Conservation (phyloP, 2,797 vertebrate species). For the Myoxocephalus aenaeus region DNA sequence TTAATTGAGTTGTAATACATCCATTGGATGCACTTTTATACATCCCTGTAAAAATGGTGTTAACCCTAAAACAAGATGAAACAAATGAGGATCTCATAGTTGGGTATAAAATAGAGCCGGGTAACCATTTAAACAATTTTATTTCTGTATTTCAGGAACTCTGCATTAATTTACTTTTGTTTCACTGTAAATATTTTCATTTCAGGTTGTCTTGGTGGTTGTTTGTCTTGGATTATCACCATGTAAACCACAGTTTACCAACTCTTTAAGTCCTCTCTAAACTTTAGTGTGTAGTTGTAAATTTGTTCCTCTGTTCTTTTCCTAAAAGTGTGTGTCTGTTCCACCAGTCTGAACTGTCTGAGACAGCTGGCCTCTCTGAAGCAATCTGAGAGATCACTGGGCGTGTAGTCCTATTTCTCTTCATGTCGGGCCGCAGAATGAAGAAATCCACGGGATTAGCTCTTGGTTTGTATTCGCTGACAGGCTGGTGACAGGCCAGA, state of each 20-base stretch:
- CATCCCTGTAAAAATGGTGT: not conserved
- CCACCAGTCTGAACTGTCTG: slow-evolving; percentile 35
- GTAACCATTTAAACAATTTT: not conserved
- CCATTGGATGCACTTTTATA: not conserved
- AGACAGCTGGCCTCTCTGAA: slow-evolving; percentile 66
- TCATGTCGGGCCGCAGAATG: slow-evolving; percentile 59
- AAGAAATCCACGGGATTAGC: slow-evolving; percentile 68
- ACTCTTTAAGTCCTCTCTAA: not conserved
- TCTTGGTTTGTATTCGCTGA: slow-evolving; percentile 58
- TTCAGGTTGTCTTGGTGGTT: not conserved
- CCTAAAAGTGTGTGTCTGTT: slow-evolving; percentile 1
- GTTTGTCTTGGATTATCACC: not conserved
- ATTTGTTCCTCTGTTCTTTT: slow-evolving; percentile 16
- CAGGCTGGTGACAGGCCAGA: slow-evolving; percentile 63
- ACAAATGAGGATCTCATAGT: not conserved
- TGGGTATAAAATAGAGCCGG: not conserved
- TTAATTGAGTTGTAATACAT: not conserved
- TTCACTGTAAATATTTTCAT: not conserved
- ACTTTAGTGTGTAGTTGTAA: not conserved
- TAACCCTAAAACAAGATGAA: slow-evolving; percentile 2
- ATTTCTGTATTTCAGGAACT: not conserved
- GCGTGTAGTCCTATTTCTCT: slow-evolving; percentile 62
- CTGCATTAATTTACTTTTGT: not conserved
- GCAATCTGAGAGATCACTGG: slow-evolving; percentile 65
- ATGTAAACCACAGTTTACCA: not conserved